phyloP scores from a whole-genome alignment of 2,113 vertebrate genomes.

The Cololabis saira region DNA sequence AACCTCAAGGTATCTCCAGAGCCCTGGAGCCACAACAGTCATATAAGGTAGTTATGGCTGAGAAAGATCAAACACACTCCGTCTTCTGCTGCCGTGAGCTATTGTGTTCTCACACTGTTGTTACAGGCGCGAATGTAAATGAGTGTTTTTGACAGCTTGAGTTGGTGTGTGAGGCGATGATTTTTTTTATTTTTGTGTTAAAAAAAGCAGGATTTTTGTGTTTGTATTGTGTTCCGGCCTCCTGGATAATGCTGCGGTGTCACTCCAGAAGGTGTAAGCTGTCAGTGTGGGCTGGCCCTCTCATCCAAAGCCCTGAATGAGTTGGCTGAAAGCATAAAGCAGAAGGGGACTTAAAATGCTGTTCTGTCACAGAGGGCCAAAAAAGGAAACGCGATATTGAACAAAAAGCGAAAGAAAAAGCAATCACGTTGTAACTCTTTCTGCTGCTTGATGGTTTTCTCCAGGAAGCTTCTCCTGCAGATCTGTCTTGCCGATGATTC shows the following conservation, averaged over 20 bases:
- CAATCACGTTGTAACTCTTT: constrained; percentile 21
- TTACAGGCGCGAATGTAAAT: constrained; percentile 15
- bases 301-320: constrained; percentile 47
- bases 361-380: constrained; percentile 30
- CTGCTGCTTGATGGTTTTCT: no score
- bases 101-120: constrained; percentile 28
- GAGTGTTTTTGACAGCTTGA: constrained; percentile 31
- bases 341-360: constrained; percentile 54
- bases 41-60: constrained; percentile 39
- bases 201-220: constrained; percentile 46
- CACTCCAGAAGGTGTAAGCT: constrained; percentile 66
- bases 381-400: constrained; percentile 17
- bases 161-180: background rate
- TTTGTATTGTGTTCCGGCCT: constrained; percentile 43
- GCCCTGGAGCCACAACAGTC: constrained; percentile 11
- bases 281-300: constrained; percentile 58
- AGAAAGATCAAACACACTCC: constrained; percentile 43
- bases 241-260: constrained; percentile 55
- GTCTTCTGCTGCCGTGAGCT: constrained; percentile 25
- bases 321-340: constrained; percentile 47
- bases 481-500: background rate
- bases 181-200: background rate
- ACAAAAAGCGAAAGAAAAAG: background rate
- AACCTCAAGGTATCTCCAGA: constrained; percentile 27
- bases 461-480: background rate